phyloP scores from a whole-genome alignment of 2,888 invertebrate genomes.

The Heliconius sara region DNA sequence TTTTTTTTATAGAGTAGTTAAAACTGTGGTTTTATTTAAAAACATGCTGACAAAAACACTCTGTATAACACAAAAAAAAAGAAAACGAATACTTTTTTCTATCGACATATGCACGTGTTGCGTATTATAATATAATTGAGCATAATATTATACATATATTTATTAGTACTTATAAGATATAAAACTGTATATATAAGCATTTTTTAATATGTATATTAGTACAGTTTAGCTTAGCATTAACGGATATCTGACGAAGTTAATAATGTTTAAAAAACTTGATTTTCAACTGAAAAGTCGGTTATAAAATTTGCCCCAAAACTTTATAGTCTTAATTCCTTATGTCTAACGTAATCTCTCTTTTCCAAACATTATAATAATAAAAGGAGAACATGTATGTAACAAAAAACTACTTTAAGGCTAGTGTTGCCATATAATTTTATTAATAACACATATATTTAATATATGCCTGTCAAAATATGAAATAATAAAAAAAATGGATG shows the following conservation, averaged over 20 bases:
- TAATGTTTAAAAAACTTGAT: neutral
- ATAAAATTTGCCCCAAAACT: slow-evolving; percentile 7
- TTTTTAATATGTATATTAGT: neutral
- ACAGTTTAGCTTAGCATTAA: neutral
- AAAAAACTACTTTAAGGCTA: neutral
- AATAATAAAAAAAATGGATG: neutral
- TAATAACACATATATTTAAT: neutral
- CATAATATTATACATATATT: slow-evolving; percentile 19
- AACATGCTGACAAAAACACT: no score
- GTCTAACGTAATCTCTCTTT: slow-evolving; percentile 15
- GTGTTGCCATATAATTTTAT: slow-evolving; percentile 16
- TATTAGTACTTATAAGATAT: neutral
- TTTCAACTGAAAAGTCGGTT: slow-evolving; percentile 17
- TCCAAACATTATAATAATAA: neutral
- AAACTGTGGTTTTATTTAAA: no score
- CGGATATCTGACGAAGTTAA: neutral
- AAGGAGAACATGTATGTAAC: neutral
- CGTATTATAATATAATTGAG: neutral
- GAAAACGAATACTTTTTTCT: neutral
- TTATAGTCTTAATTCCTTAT: neutral
- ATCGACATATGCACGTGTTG: neutral
- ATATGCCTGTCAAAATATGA: neutral
- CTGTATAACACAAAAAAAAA: no score
- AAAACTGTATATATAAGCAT: slow-evolving; percentile 1
- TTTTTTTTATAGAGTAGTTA: no score